Base-by-base conservation (phyloP, 2,888 invertebrate species). In the Odontocerum albicorne region DNA sequence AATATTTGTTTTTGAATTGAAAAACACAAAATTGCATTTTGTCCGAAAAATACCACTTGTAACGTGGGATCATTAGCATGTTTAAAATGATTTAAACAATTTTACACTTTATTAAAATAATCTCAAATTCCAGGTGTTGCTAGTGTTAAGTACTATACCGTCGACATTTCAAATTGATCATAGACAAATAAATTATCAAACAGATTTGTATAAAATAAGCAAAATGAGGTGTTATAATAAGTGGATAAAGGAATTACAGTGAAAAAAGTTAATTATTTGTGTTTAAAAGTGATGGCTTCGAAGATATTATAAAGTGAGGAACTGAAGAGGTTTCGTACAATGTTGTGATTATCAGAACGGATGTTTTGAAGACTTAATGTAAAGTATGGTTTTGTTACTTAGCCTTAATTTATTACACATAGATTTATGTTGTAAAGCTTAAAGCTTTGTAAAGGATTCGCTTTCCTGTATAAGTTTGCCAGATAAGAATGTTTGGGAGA, bases 291-390 rank as follows among this genome's bases (percentile, higher is more conserved):
- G 27, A 27, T 7, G 10, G 10, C 4, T 4, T 7, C 27, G 10
- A 4, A 27, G 4, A 10, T 27, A 27, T 27, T 27, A 27, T 27
- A n/a, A n/a, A n/a, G 27, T 27, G 27, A 27, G 10, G 27, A 27
- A 10, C 10, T 27, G 27, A 27, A 10, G 10, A 7, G 27, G 4
- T 27, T 4, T 13, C 35, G 46, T 35, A 46, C 13, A 35, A 35
- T 15, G 21, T 46, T 35, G 46, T 46, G 33, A 46, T 35, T 46
- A 45, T n/a, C 19, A 12, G 12, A n/a, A 20, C 17, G 33, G 12
- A 46, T 46, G 33, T 46, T 46, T 16, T 19, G 33, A 46, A 46
- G 46, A 46, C 46, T 44, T 32, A 36, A 13, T 46, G 33, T 21
- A 46, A 20, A 32, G 12, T 15, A 31, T 46, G 44, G 27, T 46